Evolutionary conservation across 2,797 vertebrate species (phyloP), one percentile per base, ranked within the genome.

Genomic region (Eutrigla gurnardus): DNA sequence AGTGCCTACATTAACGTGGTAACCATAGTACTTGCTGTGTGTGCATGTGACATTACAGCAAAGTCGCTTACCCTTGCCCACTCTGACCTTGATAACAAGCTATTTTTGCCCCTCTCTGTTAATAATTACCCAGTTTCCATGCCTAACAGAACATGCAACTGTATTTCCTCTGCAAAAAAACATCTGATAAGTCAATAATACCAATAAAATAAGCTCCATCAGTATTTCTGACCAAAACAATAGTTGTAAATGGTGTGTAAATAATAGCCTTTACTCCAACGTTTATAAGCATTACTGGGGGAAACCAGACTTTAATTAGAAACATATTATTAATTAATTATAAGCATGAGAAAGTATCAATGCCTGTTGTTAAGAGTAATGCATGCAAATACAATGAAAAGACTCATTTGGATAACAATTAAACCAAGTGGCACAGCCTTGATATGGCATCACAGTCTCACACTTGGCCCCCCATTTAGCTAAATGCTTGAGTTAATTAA

Each of bases 41-140:
- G 73, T 45, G 72, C 62, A 76, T 45, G 73, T 75, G 76, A 73
- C 36, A 75, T 69, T 55, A 59, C 54, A 42, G 71, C 47, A 70
- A 70, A 81, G 68, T 46, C 45, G 72, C 78, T 87, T 73, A 78
- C 72, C 52, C 86, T 50, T 55, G 77, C 58, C 87, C 75, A 79
- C 61, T 73, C 62, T 66, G 77, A 86, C 91, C 91, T 85, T 89
- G 87, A 92, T 84, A 86, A 81, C 70, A 73, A 63, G 83, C 86
- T 83, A 78, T 84, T 85, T 89, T 89, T 89, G 81, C 87, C 84
- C 85, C 77, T 58, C 64, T 70, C 57, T 47, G 92, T 94, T 93
- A 94, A 93, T 93, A 33, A 92, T 93, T 93, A 90, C 14, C 78
- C 43, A 46, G 62, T 75, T 85, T 84, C 70, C 77, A 74, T 73